Percentiles rank a stretch among this genome's conserved stretches.
These are phyloP conservation scores for Pongo pygmaeus DNA, from an alignment of 2,113 vertebrate species.

Conservation along the genomic window DNA sequence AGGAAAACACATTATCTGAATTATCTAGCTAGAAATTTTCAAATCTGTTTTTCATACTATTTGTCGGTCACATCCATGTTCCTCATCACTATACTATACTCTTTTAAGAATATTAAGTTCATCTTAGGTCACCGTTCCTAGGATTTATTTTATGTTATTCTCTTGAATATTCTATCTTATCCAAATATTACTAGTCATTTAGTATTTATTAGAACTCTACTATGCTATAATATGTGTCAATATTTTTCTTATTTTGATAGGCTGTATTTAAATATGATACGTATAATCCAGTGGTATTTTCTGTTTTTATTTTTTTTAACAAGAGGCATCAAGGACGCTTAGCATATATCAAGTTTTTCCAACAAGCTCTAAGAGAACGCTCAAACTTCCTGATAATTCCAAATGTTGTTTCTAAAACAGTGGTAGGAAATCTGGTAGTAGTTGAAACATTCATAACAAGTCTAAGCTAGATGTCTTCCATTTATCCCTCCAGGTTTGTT, in stretches of 20 bases:
- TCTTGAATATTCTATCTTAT: neutral
- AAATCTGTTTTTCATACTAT: neutral
- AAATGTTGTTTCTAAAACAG: neutral
- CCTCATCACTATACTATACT: neutral
- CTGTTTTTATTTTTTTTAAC: neutral
- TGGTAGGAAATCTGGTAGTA: neutral
- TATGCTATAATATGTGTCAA: neutral
- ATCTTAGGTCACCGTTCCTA: neutral
- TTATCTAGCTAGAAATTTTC: neutral
- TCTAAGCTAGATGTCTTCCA: neutral
- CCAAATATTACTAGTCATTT: neutral
- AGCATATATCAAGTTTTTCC: neutral
- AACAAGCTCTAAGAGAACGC: neutral
- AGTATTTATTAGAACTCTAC: neutral
- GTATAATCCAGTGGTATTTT: neutral
- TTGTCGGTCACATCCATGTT: neutral
- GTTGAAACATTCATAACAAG: neutral
- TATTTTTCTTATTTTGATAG: neutral
- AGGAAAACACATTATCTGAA: neutral
- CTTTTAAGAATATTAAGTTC: neutral
- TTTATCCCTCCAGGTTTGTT: neutral
- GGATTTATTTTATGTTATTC: neutral
- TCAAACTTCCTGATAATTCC: neutral
- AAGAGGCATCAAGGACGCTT: neutral
- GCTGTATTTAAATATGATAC: neutral